Conservation (phyloP, 2,113 vertebrate genomes). For the Melierax canorus region DNA sequence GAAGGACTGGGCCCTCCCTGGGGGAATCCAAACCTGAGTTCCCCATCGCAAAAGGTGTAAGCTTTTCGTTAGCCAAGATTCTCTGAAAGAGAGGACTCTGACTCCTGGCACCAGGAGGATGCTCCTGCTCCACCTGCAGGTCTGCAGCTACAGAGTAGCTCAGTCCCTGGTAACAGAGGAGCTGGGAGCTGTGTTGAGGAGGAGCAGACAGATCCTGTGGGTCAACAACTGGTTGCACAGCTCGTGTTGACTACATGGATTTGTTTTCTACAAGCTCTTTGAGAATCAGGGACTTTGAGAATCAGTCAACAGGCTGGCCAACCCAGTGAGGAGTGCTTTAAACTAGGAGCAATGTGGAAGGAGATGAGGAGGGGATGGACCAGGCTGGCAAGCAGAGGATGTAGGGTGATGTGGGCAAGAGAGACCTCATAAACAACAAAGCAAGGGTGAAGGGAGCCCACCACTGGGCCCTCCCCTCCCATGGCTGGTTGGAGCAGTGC, state of each 20-base stretch:
- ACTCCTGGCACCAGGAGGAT: neutral
- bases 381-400: neutral
- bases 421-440: neutral
- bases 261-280: neutral
- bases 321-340: neutral
- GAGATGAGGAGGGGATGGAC: neutral
- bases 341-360: neutral
- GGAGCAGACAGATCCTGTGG: neutral
- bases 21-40: neutral
- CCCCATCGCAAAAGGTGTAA: neutral
- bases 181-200: neutral
- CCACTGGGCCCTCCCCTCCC: neutral
- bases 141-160: neutral
- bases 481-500: neutral
- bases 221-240: neutral
- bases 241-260: neutral
- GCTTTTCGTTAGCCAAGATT: neutral
- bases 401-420: neutral
- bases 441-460: neutral
- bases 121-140: neutral
- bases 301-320: neutral
- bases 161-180: neutral
- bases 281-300: neutral
- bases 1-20: neutral
- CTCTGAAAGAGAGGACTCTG: neutral